phyloP scores from a whole-genome alignment of 64 coral and sea anemone species.

The Montipora efflorescens region DNA sequence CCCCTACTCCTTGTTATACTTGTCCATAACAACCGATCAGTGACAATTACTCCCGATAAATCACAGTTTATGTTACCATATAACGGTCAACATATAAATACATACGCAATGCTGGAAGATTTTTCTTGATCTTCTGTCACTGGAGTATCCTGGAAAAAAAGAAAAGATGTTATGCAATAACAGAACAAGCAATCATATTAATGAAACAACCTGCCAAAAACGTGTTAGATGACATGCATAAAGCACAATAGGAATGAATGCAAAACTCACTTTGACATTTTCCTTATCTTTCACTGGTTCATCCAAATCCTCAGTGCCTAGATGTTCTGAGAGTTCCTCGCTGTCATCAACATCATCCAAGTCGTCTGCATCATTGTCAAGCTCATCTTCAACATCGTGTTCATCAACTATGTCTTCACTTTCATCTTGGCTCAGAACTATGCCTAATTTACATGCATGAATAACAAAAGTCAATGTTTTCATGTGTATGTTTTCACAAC shows the following conservation, averaged over 20 bases:
- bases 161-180: too few species aligned
- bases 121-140: neutral
- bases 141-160: neutral
- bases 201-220: too few species aligned
- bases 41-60: too few species aligned
- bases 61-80: neutral
- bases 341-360: constrained; percentile 54
- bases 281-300: constrained; percentile 14
- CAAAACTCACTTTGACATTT: neutral
- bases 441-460: neutral
- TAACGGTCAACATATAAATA: neutral
- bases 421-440: constrained; percentile 42
- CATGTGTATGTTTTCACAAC: too few species aligned
- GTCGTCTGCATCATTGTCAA: constrained; percentile 68
- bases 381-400: constrained; percentile 56
- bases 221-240: neutral
- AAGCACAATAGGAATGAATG: neutral
- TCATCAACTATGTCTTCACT: constrained; percentile 58
- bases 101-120: neutral
- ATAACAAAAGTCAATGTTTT: too few species aligned
- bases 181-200: too few species aligned
- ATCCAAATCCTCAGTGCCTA: constrained; percentile 16
- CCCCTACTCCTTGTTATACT: too few species aligned
- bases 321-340: constrained; percentile 12
- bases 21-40: too few species aligned